Percentiles rank a stretch among this genome's conserved stretches.
Conservation (phyloP, 2,888 invertebrate genomes). For the Brachynemurus nebulosus region DNA sequence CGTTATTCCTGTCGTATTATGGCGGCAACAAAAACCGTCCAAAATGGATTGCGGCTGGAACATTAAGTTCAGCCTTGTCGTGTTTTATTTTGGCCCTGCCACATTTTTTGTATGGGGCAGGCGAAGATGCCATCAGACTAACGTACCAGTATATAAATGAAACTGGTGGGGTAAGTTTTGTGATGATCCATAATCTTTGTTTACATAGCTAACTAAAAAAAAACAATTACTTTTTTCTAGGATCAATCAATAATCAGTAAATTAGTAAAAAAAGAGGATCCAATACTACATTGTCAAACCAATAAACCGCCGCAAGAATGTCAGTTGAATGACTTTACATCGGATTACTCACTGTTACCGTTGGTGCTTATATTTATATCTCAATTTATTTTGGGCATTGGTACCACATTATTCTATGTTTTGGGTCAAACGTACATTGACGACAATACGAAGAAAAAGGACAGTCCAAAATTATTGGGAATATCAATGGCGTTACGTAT, state of each 20-base stretch:
- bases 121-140: constrained; percentile 34
- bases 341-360: background rate
- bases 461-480: constrained; percentile 52
- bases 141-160: constrained; percentile 32
- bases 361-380: constrained; percentile 38
- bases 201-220: too few relatives aligned
- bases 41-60: constrained; percentile 50
- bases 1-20: constrained; percentile 45
- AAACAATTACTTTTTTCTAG: background rate
- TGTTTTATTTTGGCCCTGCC: constrained; percentile 45
- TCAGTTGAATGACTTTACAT: background rate
- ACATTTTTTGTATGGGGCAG: constrained; percentile 47
- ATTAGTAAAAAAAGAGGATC: background rate
- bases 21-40: constrained; percentile 54
- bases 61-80: constrained; percentile 42
- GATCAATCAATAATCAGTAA: background rate
- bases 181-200: too few relatives aligned
- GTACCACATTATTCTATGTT: constrained; percentile 52
- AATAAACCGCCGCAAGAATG: background rate
- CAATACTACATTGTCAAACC: background rate
- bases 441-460: constrained; percentile 57
- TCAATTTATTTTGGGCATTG: constrained; percentile 56
- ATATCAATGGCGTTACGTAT: constrained; percentile 52
- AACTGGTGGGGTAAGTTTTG: background rate
- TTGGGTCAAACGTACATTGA: constrained; percentile 61